Percentiles rank a stretch among this genome's conserved stretches.
Conservation (phyloP, 2,888 invertebrate species). For the Campopleginae sp. region DNA sequence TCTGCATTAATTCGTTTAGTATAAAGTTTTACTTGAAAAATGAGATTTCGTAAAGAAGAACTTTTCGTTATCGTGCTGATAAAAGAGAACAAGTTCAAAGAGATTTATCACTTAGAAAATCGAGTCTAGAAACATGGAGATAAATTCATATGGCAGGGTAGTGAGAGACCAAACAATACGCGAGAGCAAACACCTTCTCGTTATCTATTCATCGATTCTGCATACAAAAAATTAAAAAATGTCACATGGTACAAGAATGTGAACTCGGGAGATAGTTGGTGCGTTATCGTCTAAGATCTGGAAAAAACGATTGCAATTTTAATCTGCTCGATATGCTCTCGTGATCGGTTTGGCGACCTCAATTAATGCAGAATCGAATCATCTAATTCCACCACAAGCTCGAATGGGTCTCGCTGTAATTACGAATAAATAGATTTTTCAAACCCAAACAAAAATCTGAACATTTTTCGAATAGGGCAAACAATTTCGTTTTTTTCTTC, state of each 20-base stretch:
- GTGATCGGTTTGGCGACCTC: constrained; percentile 18
- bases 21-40: neutral
- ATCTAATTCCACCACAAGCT: neutral
- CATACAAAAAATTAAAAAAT: constrained; percentile 5
- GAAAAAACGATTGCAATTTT: constrained; percentile 32
- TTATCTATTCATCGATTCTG: constrained; percentile 29
- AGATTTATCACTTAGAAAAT: neutral
- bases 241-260: constrained; percentile 7
- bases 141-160: neutral
- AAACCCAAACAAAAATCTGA: neutral
- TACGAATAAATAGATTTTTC: neutral
- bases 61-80: neutral
- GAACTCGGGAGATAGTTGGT: constrained; percentile 21
- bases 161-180: neutral
- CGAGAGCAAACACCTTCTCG: neutral
- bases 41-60: neutral
- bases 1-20: too few species aligned
- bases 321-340: constrained; percentile 26
- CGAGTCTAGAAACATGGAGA: neutral
- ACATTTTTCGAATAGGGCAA: neutral
- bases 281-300: constrained; percentile 43
- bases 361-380: constrained; percentile 36
- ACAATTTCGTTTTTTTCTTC: neutral
- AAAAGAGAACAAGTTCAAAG: neutral
- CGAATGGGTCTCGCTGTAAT: neutral